Percentiles rank a stretch among this genome's conserved stretches.
These are phyloP conservation scores for Galemys pyrenaicus DNA, from an alignment of 2,113 vertebrate species.

Conservation along the genomic window DNA sequence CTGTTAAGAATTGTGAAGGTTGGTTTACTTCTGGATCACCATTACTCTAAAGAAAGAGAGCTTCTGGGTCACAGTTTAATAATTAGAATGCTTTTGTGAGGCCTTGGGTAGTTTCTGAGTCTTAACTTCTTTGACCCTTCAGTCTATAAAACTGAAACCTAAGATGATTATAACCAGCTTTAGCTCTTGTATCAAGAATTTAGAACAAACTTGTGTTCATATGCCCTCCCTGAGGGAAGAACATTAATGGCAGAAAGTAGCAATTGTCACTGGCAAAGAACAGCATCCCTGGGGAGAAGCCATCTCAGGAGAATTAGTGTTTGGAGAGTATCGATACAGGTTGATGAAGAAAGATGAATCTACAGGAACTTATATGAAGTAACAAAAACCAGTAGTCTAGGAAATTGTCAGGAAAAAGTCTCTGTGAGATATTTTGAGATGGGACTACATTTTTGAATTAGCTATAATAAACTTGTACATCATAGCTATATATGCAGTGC, in stretches of 20 bases:
- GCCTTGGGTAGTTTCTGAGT: neutral
- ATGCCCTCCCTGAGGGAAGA: neutral
- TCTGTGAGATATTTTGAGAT: neutral
- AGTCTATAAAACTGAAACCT: constrained; percentile 4
- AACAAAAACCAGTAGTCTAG: constrained; percentile 4
- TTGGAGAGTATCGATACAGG: neutral
- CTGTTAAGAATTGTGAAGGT: neutral
- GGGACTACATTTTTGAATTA: neutral
- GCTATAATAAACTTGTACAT: neutral
- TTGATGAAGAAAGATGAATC: neutral
- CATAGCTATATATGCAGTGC: neutral
- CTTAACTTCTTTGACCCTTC: constrained; percentile 21
- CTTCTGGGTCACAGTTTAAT: neutral
- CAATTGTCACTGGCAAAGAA: neutral
- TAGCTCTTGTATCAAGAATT: neutral
- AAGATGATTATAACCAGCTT: neutral
- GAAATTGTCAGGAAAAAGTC: neutral
- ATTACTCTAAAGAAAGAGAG: neutral
- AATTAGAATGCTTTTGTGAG: neutral
- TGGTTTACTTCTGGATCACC: neutral
- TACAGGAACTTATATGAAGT: neutral
- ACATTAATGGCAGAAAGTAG: neutral
- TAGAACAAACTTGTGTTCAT: neutral
- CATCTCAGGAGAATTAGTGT: neutral
- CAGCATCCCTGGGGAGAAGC: neutral